These are phyloP conservation scores for Drosophila monieri DNA, from an alignment of 2,888 invertebrate genomes.

Conservation along the genomic window DNA sequence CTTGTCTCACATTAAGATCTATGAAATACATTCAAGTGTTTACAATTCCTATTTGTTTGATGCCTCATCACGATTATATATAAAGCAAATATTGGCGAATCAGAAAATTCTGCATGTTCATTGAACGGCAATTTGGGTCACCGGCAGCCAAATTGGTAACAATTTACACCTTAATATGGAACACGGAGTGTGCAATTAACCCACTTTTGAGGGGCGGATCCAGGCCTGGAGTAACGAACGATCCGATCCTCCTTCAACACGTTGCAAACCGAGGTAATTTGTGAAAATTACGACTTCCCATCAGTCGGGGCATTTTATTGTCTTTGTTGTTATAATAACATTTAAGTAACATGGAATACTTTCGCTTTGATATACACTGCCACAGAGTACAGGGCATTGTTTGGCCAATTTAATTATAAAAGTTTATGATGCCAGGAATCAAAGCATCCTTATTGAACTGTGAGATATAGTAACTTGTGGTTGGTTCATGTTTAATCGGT, in stretches of 20 bases:
- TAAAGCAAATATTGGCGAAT: conserved; percentile 29
- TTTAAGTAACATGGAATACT: conserved; percentile 43
- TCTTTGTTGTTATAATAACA: conserved; percentile 46
- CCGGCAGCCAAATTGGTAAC: conserved; percentile 53
- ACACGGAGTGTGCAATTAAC: conserved; percentile 57
- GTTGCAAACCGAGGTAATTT: conserved; percentile 55
- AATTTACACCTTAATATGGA: conserved; percentile 65
- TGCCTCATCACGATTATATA: conserved; percentile 18
- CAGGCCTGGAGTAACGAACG: conserved; percentile 8
- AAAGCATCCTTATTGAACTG: neutral
- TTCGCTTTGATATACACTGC: conserved; percentile 36
- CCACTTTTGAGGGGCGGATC: conserved; percentile 45
- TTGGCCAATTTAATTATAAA: neutral
- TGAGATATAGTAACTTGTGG: neutral
- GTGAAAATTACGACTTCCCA: conserved; percentile 60
- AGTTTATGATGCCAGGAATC: neutral
- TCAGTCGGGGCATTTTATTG: conserved; percentile 57
- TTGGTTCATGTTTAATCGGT: neutral
- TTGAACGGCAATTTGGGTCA: conserved; percentile 31
- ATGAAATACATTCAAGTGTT: conserved; percentile 2
- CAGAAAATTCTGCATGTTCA: conserved; percentile 41
- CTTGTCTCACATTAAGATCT: neutral
- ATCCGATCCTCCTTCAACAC: conserved; percentile 24
- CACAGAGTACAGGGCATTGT: neutral
- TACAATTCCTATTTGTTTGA: conserved; percentile 75